Evolutionary conservation across 2,113 vertebrate species (phyloP), one percentile per base, ranked within the genome.

Genomic region (Rhea americana): DNA sequence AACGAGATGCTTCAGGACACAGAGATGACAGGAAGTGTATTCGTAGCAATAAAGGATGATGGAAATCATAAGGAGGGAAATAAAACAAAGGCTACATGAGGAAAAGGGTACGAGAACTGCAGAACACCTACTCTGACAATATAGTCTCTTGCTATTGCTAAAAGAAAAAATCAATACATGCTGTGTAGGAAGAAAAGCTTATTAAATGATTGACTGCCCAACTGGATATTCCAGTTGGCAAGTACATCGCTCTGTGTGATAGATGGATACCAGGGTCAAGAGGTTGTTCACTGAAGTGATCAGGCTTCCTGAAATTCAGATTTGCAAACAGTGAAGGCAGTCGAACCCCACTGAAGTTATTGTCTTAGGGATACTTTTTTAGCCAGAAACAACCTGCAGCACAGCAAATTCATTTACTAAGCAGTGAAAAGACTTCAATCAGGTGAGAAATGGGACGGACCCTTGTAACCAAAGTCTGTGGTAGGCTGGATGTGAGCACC

Each of bases 1-100:
- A 95, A 97, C 70, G 28, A 97, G 92, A 91, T 88, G 93, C 91
- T 96, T 93, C 43, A 26, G 93, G 94, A 82, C 85, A 95, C 58
- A 90, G 73, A 83, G 89, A 87, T 83, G 89, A 91, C 93, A 96
- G 87, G 91, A 95, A 94, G 22, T n/a, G 16, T 82, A 82, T 89
- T 78, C 84, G 63, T 88, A 80, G 93, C 68, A 95, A 89, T 91
- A 85, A 91, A 83, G 45, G 16, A 17, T 83, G 92, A 96, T 85
- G 84, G 85, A 93, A 96, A 93, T 91, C 90, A 89, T 65, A 71
- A 65, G 75, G 84, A 83, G 45, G 53, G 87, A 95, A 96, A 89
- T 89, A 84, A 76, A 93, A 89, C 83, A 91, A 87, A 87, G 78
- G 35, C 80, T 85, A 85, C 75, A 79, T 2, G 24, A 92, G 55